Base-by-base conservation (phyloP, 2,888 invertebrate genomes). In the Morpho helenor region DNA sequence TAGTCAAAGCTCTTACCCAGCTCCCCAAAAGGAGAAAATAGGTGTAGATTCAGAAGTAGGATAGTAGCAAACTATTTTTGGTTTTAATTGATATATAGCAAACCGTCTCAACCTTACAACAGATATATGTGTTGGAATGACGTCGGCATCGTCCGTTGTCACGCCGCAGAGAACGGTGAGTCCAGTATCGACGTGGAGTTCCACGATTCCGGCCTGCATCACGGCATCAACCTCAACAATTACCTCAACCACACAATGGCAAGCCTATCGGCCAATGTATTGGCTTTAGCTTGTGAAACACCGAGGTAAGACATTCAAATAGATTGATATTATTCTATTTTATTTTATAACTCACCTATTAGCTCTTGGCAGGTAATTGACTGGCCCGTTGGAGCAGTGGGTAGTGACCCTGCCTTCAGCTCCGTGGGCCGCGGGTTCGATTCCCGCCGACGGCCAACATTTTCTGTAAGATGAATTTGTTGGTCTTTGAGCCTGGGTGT, bases 141-240 rank as follows among this genome's bases (percentile, higher is more conserved):
- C 55, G 93, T 97, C 6, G 99, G 98, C n/a, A 94, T 98, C 65
- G 95, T 98, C 0, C 93, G 95, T 7, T 95, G 95, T 70, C 96
- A 96, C 75, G 93, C 93, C 0, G 92, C 91, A 1, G 95, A 95
- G 64, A 83, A 82, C 45, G 94, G 93, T 0, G 95, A 95, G 49
- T 96, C 95, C 56, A 94, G 94, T 0, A 96, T 99, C 55, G 98
- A 98, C 78, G 96, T 99, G 0, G 98, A 98, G 80, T 99, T 99
- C 82, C 98, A 99, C 72, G 98, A 99, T 83, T 93, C 95, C 0
- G 93, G 94, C 52, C 89, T 96, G 8, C 98, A 99, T 78, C 97
- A 97, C 75, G 94, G 96, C 23, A 93, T 99, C 78, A 96, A 97
- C 77, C 92, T 99, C 66, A 94, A 94, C 71, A 99, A 99, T 87